Conservation (phyloP, 2,113 vertebrate genomes). For the Pipra filicauda region DNA sequence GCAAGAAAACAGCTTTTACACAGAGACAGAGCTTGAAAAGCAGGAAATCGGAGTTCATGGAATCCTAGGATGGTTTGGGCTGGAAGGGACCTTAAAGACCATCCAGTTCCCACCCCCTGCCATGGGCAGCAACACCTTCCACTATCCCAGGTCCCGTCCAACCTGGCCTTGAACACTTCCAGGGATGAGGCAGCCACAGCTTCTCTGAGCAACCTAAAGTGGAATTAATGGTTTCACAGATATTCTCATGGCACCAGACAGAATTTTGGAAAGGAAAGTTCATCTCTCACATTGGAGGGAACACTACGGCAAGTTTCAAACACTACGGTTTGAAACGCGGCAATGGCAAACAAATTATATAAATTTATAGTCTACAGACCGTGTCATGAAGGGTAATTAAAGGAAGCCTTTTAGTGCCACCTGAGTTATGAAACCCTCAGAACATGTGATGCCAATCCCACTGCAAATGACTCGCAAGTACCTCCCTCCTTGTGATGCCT, state of each 20-base stretch:
- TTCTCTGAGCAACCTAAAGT: background rate
- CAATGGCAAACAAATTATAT: background rate
- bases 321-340: rapidly evolving
- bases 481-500: background rate
- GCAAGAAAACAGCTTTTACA: background rate
- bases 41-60: background rate
- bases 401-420: background rate
- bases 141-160: rapidly evolving
- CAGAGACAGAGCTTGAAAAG: background rate
- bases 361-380: background rate
- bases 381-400: background rate
- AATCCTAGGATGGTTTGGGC: background rate
- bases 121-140: background rate
- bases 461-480: background rate
- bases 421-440: background rate
- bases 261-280: background rate
- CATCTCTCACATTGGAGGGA: background rate
- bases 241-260: background rate
- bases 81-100: background rate
- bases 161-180: background rate
- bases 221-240: background rate
- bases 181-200: background rate
- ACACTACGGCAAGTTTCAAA: background rate
- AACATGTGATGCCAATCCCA: background rate
- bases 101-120: background rate